A percentile compares a stretch with the other conserved stretches of the same genome.
These are phyloP conservation scores for Nomia melanderi DNA, from an alignment of 1,140 invertebrate species.

Conservation along the genomic window DNA sequence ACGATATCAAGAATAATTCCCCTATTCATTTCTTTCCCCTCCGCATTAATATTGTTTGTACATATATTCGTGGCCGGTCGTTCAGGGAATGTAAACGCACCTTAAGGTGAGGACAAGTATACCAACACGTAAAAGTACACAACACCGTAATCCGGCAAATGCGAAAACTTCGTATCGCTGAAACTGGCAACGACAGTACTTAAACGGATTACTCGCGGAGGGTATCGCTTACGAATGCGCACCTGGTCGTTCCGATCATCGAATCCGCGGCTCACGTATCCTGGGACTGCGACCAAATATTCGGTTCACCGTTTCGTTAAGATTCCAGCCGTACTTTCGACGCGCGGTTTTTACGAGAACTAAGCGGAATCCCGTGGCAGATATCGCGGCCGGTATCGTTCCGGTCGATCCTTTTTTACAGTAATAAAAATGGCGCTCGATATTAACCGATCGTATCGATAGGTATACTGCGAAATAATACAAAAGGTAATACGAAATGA, in stretches of 20 bases:
- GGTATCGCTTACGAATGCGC: slow-evolving; percentile 18
- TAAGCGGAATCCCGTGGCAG: slow-evolving; percentile 30
- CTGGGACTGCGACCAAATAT: slow-evolving; percentile 28
- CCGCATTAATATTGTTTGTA: no score
- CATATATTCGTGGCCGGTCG: no score
- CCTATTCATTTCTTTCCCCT: no score
- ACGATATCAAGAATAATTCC: no score
- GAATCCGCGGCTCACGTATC: slow-evolving; percentile 6
- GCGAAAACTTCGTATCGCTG: not conserved
- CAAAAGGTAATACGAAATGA: no score
- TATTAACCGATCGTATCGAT: slow-evolving; percentile 36
- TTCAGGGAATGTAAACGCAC: slow-evolving; percentile 1
- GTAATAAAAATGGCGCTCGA: slow-evolving; percentile 22
- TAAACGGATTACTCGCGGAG: not conserved
- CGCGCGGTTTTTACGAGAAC: slow-evolving; percentile 38
- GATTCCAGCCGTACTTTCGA: slow-evolving; percentile 41
- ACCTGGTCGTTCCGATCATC: slow-evolving; percentile 1
- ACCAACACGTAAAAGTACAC: not conserved
- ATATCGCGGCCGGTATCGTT: slow-evolving; percentile 28
- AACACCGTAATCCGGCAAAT: not conserved
- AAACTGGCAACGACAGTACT: not conserved
- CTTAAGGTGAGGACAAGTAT: not conserved
- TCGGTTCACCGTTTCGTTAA: slow-evolving; percentile 47
- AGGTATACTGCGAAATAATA: no score
- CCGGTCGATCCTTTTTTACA: slow-evolving; percentile 38